A percentile compares a stretch with the other conserved stretches of the same genome.
These are phyloP conservation scores for Ephialtes manifestator DNA, from an alignment of 2,888 invertebrate genomes.

Conservation along the genomic window DNA sequence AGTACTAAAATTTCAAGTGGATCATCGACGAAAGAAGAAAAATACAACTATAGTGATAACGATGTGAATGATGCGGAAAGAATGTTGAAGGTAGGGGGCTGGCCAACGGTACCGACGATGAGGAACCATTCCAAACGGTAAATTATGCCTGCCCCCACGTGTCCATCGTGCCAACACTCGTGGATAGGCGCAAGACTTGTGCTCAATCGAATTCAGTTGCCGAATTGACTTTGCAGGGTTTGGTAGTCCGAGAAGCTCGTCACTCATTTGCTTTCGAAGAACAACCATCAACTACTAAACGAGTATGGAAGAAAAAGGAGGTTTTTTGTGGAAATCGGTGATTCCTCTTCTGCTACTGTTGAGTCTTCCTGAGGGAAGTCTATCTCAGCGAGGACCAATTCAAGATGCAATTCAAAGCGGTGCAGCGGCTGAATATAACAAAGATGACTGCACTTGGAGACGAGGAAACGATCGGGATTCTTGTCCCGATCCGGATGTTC, in stretches of 20 bases:
- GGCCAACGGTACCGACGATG: constrained; percentile 61
- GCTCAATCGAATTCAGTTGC: constrained; percentile 50
- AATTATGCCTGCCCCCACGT: constrained; percentile 44
- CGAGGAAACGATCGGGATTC: constrained; percentile 88
- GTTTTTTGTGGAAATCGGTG: not conserved
- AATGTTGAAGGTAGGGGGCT: constrained; percentile 58
- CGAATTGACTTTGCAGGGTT: constrained; percentile 48
- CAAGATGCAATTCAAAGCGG: constrained; percentile 84
- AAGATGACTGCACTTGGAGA: constrained; percentile 91
- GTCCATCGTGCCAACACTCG: constrained; percentile 31
- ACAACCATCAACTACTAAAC: not conserved
- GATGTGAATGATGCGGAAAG: constrained; percentile 47
- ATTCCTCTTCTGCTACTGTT: constrained; percentile 21
- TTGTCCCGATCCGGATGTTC: constrained; percentile 92
- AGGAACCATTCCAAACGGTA: constrained; percentile 67
- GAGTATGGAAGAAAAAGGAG: constrained; percentile 10
- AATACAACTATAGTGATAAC: not conserved
- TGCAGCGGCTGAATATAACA: constrained; percentile 87
- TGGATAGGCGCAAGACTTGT: not conserved
- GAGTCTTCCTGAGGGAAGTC: constrained; percentile 11
- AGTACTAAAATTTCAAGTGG: not conserved
- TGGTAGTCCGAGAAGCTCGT: constrained; percentile 43
- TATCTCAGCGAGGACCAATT: constrained; percentile 79
- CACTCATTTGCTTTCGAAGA: not conserved
- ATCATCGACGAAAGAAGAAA: not conserved